Percentiles rank a stretch among this genome's conserved stretches.
Evolutionary conservation across 2,113 vertebrate species (phyloP).

Genomic region (Delphinus delphis): DNA sequence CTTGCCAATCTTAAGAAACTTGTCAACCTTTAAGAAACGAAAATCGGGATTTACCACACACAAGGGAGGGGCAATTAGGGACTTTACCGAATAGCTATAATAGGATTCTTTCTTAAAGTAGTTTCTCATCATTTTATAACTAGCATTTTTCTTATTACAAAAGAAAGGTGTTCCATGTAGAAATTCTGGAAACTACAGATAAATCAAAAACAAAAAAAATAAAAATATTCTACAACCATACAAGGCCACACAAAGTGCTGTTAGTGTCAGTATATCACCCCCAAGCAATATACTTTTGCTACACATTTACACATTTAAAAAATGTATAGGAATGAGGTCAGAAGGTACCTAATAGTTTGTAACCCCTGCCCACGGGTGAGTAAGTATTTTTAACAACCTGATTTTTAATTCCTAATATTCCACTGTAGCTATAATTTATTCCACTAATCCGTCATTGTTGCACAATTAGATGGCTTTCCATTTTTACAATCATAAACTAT

Average conservation of each 20-base stretch:
- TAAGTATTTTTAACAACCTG: background rate
- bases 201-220: background rate
- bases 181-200: too few relatives aligned
- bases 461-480: background rate
- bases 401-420: slow-evolving; percentile 1
- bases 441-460: background rate
- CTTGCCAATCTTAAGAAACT: too few relatives aligned
- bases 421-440: background rate
- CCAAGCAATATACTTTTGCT: background rate
- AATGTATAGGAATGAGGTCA: background rate
- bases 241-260: background rate
- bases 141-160: too few relatives aligned
- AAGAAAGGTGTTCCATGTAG: too few relatives aligned
- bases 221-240: background rate
- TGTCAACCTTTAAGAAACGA: too few relatives aligned
- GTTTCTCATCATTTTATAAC: too few relatives aligned
- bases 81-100: too few relatives aligned
- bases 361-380: background rate
- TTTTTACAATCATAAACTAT: background rate
- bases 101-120: too few relatives aligned
- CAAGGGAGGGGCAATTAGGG: too few relatives aligned
- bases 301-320: background rate
- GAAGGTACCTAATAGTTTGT: background rate
- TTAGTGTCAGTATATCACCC: background rate
- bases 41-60: too few relatives aligned